These are phyloP conservation scores for Ophioninae sp. DNA, from an alignment of 2,888 invertebrate species.

Conservation along the genomic window DNA sequence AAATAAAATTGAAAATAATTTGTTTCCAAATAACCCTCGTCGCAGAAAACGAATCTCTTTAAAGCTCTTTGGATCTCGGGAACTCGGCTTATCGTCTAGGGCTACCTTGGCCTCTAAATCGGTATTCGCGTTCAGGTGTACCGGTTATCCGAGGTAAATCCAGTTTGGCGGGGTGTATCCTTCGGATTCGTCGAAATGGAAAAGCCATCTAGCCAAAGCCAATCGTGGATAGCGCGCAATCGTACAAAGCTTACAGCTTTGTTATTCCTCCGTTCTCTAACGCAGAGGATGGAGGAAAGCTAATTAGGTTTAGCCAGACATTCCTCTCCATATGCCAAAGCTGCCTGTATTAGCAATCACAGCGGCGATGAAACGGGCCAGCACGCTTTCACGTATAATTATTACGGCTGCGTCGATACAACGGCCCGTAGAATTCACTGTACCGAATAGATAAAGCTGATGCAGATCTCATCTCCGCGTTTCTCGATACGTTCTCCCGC, in stretches of 20 bases:
- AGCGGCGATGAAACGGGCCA: conserved; percentile 17
- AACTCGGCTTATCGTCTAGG: background rate
- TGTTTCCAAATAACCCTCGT: no score
- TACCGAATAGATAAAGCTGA: conserved; percentile 24
- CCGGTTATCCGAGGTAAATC: conserved; percentile 13
- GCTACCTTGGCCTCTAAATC: background rate
- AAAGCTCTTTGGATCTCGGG: background rate
- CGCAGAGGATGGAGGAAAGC: conserved; percentile 21
- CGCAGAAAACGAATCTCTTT: background rate
- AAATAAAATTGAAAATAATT: no score
- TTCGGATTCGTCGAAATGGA: conserved; percentile 19
- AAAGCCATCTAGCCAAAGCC: conserved; percentile 26
- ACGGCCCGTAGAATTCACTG: conserved; percentile 25
- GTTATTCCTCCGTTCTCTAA: conserved; percentile 6
- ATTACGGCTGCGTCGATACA: conserved; percentile 20
- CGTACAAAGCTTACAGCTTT: background rate
- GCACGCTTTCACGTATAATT: conserved; percentile 37
- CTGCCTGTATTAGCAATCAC: conserved; percentile 52
- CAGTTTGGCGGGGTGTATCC: conserved; percentile 12
- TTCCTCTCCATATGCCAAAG: conserved; percentile 26
- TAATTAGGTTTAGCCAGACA: conserved; percentile 48
- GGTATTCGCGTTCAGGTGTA: background rate
- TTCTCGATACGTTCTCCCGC: background rate
- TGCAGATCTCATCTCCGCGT: background rate
- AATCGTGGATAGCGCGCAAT: conserved; percentile 6